Evolutionary conservation across 2,797 vertebrate genomes (phyloP).

Genomic region (Fistularia tabacaria): DNA sequence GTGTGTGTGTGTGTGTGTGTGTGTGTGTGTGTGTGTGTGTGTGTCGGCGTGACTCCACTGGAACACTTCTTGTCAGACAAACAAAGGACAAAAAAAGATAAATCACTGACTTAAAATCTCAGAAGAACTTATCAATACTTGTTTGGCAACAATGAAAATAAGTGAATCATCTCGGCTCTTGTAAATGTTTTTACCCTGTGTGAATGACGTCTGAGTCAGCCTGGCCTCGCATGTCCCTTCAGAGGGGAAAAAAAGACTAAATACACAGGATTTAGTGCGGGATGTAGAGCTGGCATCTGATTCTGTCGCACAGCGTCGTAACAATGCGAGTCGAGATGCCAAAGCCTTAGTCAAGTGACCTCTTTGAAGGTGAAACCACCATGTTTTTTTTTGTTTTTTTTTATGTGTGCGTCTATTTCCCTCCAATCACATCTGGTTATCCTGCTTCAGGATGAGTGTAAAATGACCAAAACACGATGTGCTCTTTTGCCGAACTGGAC

Average conservation of each 20-base stretch:
- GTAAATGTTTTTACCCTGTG: constrained; percentile 56
- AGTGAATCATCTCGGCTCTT: constrained; percentile 27
- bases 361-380: constrained; percentile 58
- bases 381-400: constrained; percentile 20
- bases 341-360: constrained; percentile 49
- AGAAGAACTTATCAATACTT: constrained; percentile 23
- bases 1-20: no score
- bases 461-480: constrained; percentile 14
- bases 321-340: constrained; percentile 33
- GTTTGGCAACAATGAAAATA: constrained; percentile 25
- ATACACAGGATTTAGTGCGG: constrained; percentile 61
- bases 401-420: not conserved
- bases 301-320: constrained; percentile 50
- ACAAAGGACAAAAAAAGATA: constrained; percentile 1
- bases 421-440: constrained; percentile 28
- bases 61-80: constrained; percentile 18
- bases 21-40: no score
- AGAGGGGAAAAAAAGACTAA: constrained; percentile 60
- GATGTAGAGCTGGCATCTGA: constrained; percentile 57
- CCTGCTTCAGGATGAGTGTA: constrained; percentile 16
- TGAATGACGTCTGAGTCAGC: constrained; percentile 47
- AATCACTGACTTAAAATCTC: not conserved
- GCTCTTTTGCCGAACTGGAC: constrained; percentile 6
- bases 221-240: constrained; percentile 46
- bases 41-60: constrained; percentile 19